Base-by-base conservation (phyloP, 2,888 invertebrate species). In the Seira sanloemensis region DNA sequence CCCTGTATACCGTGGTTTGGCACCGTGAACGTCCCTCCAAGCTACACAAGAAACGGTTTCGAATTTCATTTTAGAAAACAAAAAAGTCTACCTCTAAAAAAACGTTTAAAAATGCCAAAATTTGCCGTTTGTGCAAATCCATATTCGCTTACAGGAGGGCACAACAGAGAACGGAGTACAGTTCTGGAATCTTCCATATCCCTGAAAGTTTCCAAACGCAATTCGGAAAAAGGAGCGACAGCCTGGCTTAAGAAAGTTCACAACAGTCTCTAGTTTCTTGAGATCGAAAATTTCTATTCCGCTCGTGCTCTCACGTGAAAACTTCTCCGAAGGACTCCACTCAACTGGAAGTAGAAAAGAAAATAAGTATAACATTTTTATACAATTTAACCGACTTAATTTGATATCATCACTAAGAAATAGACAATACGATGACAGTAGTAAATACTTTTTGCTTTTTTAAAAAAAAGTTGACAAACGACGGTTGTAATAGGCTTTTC, bases 151-250 rank as follows among this genome's bases (percentile, higher is more conserved):
- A 96, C 97, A 96, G 89, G 97, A 97, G 16, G 98, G 97, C 65
- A 97, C 95, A 7, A 97, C 96, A 90, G 95, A 96, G 65, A 94
- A 92, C 0, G 98, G 98, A 54, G 94, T 94, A 0, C 97, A 95
- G 12, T 93, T 93, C 50, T 94, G 93, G 90, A 93, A 95, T 16
- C 94, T 93, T 27, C 98, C 97, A 93, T 95, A 98, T 72, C 98
- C 98, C 91, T 96, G 97, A 86, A 98, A 93, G 91, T 98, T 98
- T 72, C 98, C 98, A 72, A 97, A 96, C n/a, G 96, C 94, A 0
- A 97, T 96, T 85, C 98, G 93, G 91, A 98, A 96, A 92, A 95
- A 97, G 92, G 98, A 98, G 86, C 95, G 93, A 21, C 95, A 93
- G 2, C 98, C 97, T 88, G 96, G 94, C n/a, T 94, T 94, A 84